Percentiles rank a stretch among this genome's conserved stretches.
phyloP scores from a whole-genome alignment of 2,797 vertebrate genomes.

The Phataginus tetradactyla region DNA sequence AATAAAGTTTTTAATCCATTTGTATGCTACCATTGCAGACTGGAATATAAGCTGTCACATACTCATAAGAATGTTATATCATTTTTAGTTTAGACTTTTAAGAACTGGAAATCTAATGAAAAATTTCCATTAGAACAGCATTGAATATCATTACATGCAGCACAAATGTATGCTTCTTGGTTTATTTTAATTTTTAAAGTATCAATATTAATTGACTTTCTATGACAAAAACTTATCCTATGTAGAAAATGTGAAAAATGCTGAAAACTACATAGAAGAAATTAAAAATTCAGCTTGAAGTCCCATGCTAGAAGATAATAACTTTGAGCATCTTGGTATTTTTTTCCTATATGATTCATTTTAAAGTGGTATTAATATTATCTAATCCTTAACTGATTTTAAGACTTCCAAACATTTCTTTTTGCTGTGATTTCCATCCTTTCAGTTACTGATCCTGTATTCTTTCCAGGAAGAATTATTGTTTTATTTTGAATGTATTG shows the following conservation, averaged over 20 bases:
- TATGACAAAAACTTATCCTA: neutral
- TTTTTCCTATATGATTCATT: conserved; percentile 36
- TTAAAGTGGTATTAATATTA: conserved; percentile 15
- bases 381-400: conserved; percentile 25
- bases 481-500: conserved; percentile 42
- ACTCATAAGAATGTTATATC: neutral
- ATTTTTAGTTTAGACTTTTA: conserved; percentile 21
- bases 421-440: neutral
- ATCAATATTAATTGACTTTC: conserved; percentile 12
- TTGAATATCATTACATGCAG: neutral
- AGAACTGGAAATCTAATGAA: neutral
- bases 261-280: neutral
- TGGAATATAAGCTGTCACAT: neutral
- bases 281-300: neutral
- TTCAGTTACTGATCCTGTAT: conserved; percentile 30
- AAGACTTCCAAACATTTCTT: conserved; percentile 37
- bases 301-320: neutral
- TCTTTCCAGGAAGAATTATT: conserved; percentile 55
- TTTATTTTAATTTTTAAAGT: conserved; percentile 50
- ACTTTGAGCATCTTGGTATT: neutral
- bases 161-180: neutral
- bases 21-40: neutral
- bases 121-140: neutral
- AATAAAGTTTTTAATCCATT: neutral
- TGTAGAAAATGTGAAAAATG: conserved; percentile 33